These are phyloP conservation scores for Drosophila yooni DNA, from an alignment of 2,888 invertebrate species.

Conservation along the genomic window DNA sequence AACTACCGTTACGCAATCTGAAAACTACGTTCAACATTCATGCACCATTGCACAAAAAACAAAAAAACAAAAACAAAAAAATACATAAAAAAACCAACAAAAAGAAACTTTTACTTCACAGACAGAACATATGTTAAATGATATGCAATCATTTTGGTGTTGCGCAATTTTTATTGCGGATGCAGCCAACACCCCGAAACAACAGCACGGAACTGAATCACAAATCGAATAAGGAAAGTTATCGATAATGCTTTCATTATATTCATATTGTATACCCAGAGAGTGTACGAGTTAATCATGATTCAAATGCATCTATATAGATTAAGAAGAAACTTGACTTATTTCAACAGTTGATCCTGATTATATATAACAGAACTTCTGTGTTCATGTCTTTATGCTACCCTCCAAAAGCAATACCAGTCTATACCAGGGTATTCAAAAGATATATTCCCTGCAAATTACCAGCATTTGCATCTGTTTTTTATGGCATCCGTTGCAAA, in stretches of 20 bases:
- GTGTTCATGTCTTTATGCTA: background rate
- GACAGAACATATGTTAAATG: conserved; percentile 19
- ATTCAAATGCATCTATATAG: background rate
- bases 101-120: background rate
- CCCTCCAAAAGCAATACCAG: background rate
- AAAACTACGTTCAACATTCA: conserved; percentile 22
- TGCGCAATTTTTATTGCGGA: conserved; percentile 40
- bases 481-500: conserved; percentile 9
- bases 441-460: background rate
- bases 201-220: conserved; percentile 20
- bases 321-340: background rate
- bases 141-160: conserved; percentile 8
- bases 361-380: background rate
- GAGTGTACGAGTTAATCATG: too few relatives aligned
- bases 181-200: conserved; percentile 38
- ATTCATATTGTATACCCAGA: background rate
- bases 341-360: background rate
- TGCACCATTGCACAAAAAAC: conserved; percentile 27
- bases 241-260: background rate
- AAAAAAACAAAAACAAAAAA: background rate
- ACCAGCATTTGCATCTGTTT: background rate
- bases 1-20: conserved; percentile 25
- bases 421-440: background rate
- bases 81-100: background rate
- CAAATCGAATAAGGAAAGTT: background rate